A percentile compares a stretch with the other conserved stretches of the same genome.
Evolutionary conservation across 2,888 invertebrate genomes (phyloP).

Genomic region (Dryadula phaetusa): DNA sequence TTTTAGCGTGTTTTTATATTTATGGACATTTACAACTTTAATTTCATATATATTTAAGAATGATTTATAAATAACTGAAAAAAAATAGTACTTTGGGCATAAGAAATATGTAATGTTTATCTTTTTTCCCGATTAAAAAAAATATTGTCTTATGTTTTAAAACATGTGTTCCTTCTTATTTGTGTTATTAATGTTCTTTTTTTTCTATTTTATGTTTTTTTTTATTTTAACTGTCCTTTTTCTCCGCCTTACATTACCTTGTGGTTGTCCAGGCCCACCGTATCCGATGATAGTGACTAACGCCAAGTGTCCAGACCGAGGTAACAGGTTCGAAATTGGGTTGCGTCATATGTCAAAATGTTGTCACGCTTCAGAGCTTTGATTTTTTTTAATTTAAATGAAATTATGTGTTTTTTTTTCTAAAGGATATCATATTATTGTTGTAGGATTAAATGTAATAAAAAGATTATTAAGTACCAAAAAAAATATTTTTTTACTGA

Average conservation of each 20-base stretch:
- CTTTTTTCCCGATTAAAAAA: too few relatives aligned
- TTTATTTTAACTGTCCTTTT: neutral
- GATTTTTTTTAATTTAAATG: neutral
- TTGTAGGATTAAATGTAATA: too few relatives aligned
- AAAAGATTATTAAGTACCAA: too few relatives aligned
- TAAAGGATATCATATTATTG: slow-evolving; percentile 4
- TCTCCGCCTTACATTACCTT: slow-evolving; percentile 15
- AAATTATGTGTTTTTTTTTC: neutral
- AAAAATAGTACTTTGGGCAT: too few relatives aligned
- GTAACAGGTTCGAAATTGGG: slow-evolving; percentile 45
- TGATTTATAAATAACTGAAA: too few relatives aligned
- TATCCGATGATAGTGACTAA: slow-evolving; percentile 53
- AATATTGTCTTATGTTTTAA: too few relatives aligned
- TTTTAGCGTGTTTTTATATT: too few relatives aligned
- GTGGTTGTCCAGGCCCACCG: slow-evolving; percentile 51
- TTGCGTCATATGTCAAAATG: neutral
- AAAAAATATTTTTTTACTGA: too few relatives aligned
- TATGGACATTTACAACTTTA: too few relatives aligned
- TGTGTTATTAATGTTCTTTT: neutral
- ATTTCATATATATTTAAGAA: too few relatives aligned
- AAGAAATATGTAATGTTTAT: too few relatives aligned
- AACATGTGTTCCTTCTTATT: neutral
- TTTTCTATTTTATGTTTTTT: neutral
- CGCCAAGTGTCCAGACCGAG: slow-evolving; percentile 42
- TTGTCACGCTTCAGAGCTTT: slow-evolving; percentile 20